These are phyloP conservation scores for Strix occidentalis DNA, from an alignment of 2,797 vertebrate genomes.

Conservation along the genomic window DNA sequence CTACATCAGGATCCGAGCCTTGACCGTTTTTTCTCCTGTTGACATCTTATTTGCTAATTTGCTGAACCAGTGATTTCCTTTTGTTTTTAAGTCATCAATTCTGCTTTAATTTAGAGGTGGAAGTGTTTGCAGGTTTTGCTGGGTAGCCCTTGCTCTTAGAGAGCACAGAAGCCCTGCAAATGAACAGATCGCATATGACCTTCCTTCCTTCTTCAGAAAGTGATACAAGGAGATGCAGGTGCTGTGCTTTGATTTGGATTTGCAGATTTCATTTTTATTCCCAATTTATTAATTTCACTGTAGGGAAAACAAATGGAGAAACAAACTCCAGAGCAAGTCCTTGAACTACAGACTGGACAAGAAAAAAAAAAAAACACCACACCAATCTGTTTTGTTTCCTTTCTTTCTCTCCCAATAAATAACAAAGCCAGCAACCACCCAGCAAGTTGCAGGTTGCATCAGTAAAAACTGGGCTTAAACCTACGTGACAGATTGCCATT, in stretches of 20 bases:
- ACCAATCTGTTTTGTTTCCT: background rate
- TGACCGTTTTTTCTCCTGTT: constrained; percentile 13
- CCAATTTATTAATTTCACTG: background rate
- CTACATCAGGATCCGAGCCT: background rate
- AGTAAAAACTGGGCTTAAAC: constrained; percentile 50
- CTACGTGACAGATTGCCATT: constrained; percentile 38
- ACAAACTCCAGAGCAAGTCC: background rate
- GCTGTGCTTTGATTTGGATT: constrained; percentile 27
- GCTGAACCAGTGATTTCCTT: constrained; percentile 59
- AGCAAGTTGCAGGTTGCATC: background rate
- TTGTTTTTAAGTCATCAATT: constrained; percentile 35
- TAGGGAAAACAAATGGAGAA: background rate
- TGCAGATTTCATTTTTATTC: constrained; percentile 17
- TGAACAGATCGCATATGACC: background rate
- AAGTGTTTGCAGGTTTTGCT: constrained; percentile 20
- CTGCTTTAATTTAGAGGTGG: constrained; percentile 27
- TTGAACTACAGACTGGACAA: background rate
- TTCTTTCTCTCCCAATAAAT: constrained; percentile 8
- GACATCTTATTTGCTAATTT: constrained; percentile 45
- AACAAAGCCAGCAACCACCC: constrained; percentile 5
- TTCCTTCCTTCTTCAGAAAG: background rate
- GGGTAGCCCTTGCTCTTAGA: background rate
- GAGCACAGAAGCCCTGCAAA: background rate
- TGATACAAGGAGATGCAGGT: background rate
- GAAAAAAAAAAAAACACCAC: background rate